Base-by-base conservation (phyloP, 2,113 vertebrate species). In the Trematocara unimaculatum region DNA sequence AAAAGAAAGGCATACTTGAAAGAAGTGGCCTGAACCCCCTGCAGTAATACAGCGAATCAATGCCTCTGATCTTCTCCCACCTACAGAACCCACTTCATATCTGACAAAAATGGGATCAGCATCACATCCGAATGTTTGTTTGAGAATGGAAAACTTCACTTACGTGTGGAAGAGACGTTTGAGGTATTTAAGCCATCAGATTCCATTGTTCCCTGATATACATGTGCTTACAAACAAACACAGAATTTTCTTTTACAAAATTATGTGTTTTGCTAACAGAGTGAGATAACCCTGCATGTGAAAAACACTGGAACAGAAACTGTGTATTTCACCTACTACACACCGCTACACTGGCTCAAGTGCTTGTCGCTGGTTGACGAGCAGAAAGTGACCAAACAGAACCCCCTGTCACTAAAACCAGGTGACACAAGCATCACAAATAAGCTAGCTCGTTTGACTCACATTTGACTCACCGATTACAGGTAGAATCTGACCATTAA, bases 251-350 rank as follows among this genome's bases (percentile, higher is more conserved):
- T 29, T n/a, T 64, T 38, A 64, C 31, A 10, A 10, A 70, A 17
- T 1, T 2, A 17, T 64, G 31, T 51, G 4, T 15, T 29, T 83
- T 18, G 60, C 6, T 1, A 95, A 62, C 8, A 81, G 58, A 29
- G 1, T 2, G 23, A 18, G 0, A 51, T 98, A 31, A 91, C 82
- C 2, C 5, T 99, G 26, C 64, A 31, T 1, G 95, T 99, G 83
- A 82, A 90, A 88, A 99, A 99, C 83, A 55, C 5, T 0, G 97
- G 97, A 5, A 9, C 8, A 0, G 51, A 95, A 14, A 54, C 70
- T 0, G 95, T 99, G 83, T 94, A 86, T 1, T 97, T 99, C 91
- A 96, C 55, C 45, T 96, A 89, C 17, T 97, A 96, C 91, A 94
- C 91, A 11, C 83, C 92, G 0, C 88, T 90, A 49, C 93, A 86